Base-by-base conservation (phyloP, 2,888 invertebrate species). In the Aromia moschata region DNA sequence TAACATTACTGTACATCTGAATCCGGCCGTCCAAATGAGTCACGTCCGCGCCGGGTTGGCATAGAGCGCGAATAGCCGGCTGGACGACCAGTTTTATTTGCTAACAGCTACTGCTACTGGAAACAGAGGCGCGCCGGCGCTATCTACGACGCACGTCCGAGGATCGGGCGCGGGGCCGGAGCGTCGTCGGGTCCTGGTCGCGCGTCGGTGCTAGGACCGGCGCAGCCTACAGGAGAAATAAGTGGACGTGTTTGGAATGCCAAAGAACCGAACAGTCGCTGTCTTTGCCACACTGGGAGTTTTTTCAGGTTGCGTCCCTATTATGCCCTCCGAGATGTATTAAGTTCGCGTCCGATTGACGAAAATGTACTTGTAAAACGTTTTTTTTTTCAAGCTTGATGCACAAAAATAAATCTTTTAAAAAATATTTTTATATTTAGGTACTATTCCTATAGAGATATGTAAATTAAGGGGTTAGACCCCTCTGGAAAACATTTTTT, bases 81-180 rank as follows among this genome's bases (percentile, higher is more conserved):
- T 72, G 76, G 71, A 62, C 73, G 62, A 74, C 75, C 70, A 66
- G 72, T 75, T 75, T 76, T 74, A 74, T 76, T 75, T 72, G 76
- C 74, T 74, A 76, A 76, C 71, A 75, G 74, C 75, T 74, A 72
- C 73, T 74, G 76, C 76, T 76, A 76, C 76, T 76, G 76, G 75
- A 75, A 74, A 74, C 70, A 70, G 67, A 70, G 72, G 62, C 68
- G 64, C 45, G 61, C 33, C 59, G 45, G 44, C 52, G n/a, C 55
- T 47, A 74, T 64, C 65, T 65, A 64, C 63, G 71, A 75, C 70
- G 49, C 58, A 65, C 53, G 53, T 44, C 10, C 10, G 15, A 31
- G 25, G 25, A 12, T 17, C 30, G 17, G 12, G 25, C n/a, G 30
- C 46, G 9, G 56, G 14, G 15, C 33, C 30, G 20, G 45, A 58